phyloP scores from a whole-genome alignment of 2,888 invertebrate genomes.

The Actias luna region DNA sequence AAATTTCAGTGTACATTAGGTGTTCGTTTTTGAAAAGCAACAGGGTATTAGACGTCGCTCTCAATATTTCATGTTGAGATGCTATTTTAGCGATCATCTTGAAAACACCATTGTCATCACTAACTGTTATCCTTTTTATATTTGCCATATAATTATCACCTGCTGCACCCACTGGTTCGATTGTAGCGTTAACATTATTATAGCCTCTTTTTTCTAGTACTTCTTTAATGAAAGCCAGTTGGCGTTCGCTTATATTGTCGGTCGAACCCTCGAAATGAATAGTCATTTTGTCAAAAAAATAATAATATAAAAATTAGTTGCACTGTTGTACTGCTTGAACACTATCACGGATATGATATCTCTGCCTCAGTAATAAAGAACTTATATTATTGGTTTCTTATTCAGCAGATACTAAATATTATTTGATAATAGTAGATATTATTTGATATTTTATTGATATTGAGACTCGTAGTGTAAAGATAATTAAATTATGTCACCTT shows the following conservation, averaged over 20 bases:
- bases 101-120: conserved; percentile 31
- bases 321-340: not conserved
- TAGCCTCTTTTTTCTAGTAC: conserved; percentile 24
- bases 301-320: not conserved
- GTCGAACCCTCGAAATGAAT: conserved; percentile 30
- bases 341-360: not conserved
- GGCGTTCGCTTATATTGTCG: conserved; percentile 25
- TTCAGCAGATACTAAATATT: not conserved
- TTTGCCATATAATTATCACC: conserved; percentile 40
- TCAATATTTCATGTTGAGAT: conserved; percentile 26
- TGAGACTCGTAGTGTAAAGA: not conserved
- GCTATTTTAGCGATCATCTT: conserved; percentile 47
- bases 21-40: conserved; percentile 41
- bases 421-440: not conserved
- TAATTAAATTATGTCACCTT: not conserved
- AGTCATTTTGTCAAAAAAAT: conserved; percentile 28
- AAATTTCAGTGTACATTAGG: conserved; percentile 38
- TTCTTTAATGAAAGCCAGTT: conserved; percentile 24
- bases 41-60: conserved; percentile 25
- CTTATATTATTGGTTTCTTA: not conserved
- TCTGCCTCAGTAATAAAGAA: not conserved
- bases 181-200: conserved; percentile 21
- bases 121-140: conserved; percentile 33
- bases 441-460: not conserved
- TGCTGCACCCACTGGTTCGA: conserved; percentile 30